These are phyloP conservation scores for Acleris laterana DNA, from an alignment of 2,888 invertebrate genomes.

Conservation along the genomic window DNA sequence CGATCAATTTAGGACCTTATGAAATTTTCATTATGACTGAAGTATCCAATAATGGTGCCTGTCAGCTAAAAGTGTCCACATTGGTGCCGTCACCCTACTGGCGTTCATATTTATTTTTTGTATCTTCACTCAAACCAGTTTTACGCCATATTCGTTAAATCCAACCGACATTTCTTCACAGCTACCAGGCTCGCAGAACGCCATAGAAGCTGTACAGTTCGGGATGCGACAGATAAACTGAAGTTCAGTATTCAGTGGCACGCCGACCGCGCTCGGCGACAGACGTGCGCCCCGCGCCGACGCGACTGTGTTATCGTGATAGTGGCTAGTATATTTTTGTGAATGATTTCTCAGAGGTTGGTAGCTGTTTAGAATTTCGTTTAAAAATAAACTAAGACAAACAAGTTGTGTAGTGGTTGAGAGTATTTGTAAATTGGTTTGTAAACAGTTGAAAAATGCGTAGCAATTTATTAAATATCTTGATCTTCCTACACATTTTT, in stretches of 20 bases:
- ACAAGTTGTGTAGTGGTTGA: not conserved
- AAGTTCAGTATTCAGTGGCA: constrained; percentile 68
- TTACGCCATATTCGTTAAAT: not conserved
- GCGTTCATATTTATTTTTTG: too few relatives aligned
- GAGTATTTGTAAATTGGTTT: not conserved
- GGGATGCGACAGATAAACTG: constrained; percentile 66
- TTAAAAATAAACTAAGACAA: not conserved
- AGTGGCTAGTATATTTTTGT: constrained; percentile 44
- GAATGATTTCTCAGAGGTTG: constrained; percentile 47
- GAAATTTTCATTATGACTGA: too few relatives aligned
- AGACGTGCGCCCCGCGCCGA: constrained; percentile 52
- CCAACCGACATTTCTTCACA: constrained; percentile 27
- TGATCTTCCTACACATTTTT: too few relatives aligned
- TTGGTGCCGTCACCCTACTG: too few relatives aligned
- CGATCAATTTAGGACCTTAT: too few relatives aligned
- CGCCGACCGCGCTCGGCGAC: constrained; percentile 61
- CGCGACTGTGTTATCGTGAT: constrained; percentile 40
- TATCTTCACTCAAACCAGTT: not conserved
- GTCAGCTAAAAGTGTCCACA: too few relatives aligned
- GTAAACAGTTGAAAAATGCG: not conserved
- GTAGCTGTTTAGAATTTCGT: constrained; percentile 39
- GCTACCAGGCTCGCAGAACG: constrained; percentile 65
- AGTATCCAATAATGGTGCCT: too few relatives aligned
- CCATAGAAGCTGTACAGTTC: constrained; percentile 52
- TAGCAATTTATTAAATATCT: not conserved